Evolutionary conservation across 2,797 vertebrate species (phyloP).

Genomic region (Phaenicophaeus curvirostris): DNA sequence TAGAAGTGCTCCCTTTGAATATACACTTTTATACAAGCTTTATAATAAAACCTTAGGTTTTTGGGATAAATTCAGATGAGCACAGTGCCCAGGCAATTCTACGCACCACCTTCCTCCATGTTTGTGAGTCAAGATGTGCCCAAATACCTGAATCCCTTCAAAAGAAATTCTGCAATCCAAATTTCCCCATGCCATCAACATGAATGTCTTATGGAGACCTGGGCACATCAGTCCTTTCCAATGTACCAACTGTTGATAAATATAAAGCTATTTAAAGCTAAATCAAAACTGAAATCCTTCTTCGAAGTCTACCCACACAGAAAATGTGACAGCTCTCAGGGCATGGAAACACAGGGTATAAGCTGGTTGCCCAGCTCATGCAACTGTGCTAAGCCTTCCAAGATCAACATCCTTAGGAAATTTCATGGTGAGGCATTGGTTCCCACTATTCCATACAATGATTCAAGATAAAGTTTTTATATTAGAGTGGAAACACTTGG

Average conservation of each 20-base stretch:
- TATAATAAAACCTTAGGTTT: neutral
- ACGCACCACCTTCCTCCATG: fast-evolving
- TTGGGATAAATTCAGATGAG: neutral
- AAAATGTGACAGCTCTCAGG: neutral
- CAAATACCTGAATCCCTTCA: neutral
- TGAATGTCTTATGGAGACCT: neutral
- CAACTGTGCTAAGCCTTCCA: neutral
- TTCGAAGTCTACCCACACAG: neutral
- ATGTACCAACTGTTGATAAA: neutral
- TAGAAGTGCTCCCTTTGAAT: neutral
- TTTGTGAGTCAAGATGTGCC: neutral
- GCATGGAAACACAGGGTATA: neutral
- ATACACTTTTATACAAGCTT: neutral
- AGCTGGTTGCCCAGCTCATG: neutral
- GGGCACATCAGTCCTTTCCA: neutral
- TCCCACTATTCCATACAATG: neutral
- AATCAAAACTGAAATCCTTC: neutral
- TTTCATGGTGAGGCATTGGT: neutral
- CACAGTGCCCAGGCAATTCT: neutral
- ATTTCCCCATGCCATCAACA: fast-evolving
- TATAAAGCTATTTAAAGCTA: neutral
- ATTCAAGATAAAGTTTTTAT: neutral
- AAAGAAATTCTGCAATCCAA: neutral
- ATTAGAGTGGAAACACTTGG: neutral
- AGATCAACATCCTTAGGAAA: neutral